phyloP scores from a whole-genome alignment of 1,140 invertebrate species.

The Asbolus verrucosus region DNA sequence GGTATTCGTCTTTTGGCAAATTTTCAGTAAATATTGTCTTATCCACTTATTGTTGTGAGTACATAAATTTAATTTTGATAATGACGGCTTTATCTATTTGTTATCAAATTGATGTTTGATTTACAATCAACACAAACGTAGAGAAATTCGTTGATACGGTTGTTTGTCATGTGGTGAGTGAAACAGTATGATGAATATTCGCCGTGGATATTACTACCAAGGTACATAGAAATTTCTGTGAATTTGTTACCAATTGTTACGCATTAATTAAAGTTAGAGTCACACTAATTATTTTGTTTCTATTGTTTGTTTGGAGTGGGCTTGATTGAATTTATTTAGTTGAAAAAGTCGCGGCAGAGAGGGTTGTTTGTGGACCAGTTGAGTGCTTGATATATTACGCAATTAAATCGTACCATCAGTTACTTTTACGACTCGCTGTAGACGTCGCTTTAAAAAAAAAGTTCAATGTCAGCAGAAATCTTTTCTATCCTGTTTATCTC shows the following conservation, averaged over 20 bases:
- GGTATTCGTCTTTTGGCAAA: no score
- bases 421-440: no score
- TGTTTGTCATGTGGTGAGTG: constrained; percentile 11
- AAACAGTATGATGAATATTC: constrained; percentile 13
- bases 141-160: background rate
- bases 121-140: constrained; percentile 8
- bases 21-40: constrained; percentile 14
- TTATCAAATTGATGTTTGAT: constrained; percentile 24
- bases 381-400: no score
- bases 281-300: background rate
- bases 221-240: background rate
- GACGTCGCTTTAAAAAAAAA: no score
- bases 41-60: constrained; percentile 12
- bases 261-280: no score
- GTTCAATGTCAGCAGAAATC: no score
- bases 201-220: constrained; percentile 23
- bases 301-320: no score
- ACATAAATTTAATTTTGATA: constrained; percentile 11
- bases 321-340: no score
- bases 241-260: background rate
- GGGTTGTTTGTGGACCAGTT: no score
- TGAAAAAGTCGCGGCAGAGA: no score
- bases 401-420: no score
- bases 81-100: constrained; percentile 15
- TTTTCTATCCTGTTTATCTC: no score